Evolutionary conservation across 2,113 vertebrate species (phyloP).

Genomic region (Macroglossus sobrinus): DNA sequence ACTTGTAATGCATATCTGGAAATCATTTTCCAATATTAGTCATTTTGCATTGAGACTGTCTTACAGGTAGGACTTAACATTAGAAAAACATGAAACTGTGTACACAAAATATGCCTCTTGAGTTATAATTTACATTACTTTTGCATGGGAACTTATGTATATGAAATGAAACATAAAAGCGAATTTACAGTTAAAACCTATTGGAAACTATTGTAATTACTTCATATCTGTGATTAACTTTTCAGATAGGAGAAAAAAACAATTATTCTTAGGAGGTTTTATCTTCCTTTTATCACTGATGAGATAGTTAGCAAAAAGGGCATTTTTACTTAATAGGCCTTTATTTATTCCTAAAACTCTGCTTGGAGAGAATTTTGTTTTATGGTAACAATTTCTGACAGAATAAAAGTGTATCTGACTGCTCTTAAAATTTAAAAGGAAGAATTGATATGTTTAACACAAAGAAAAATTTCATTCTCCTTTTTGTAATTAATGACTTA

Average conservation of each 20-base stretch:
- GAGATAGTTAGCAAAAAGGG: not conserved
- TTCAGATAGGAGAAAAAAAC: not conserved
- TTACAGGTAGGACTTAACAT: not conserved
- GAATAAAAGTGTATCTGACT: not conserved
- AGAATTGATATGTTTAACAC: not conserved
- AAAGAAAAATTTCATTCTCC: not conserved
- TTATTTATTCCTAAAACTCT: not conserved
- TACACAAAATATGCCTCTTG: not conserved
- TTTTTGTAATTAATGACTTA: not conserved
- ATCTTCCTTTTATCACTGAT: not conserved
- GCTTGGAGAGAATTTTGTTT: not conserved
- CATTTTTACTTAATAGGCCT: not conserved
- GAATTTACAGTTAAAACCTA: not conserved
- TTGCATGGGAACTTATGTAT: not conserved
- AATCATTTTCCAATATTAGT: not conserved
- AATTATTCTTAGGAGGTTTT: not conserved
- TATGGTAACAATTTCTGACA: not conserved
- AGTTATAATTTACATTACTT: not conserved
- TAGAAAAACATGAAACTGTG: not conserved
- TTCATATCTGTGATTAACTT: not conserved
- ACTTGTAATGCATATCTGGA: not conserved
- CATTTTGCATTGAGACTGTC: not conserved
- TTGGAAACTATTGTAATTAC: not conserved
- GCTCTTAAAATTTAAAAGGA: not conserved
- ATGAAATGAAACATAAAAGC: not conserved